Percentiles rank a stretch among this genome's conserved stretches.
These are phyloP conservation scores for Anagyrus pseudococci DNA, from an alignment of 2,888 invertebrate species.

Conservation along the genomic window DNA sequence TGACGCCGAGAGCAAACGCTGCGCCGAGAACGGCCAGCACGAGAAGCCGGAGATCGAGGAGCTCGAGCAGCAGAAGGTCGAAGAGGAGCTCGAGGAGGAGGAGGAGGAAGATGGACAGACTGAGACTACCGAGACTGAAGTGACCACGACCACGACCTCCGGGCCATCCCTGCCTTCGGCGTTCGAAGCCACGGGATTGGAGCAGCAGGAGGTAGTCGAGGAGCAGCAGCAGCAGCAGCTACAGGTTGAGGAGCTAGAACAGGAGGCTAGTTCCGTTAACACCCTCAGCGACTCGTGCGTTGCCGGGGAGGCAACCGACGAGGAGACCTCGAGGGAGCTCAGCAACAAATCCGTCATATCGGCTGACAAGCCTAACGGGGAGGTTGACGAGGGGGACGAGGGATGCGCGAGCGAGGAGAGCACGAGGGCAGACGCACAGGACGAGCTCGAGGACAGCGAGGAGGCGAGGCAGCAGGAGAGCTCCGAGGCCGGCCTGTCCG, in stretches of 20 bases:
- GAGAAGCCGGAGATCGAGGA: not conserved
- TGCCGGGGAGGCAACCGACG: constrained; percentile 16
- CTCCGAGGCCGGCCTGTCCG: constrained; percentile 37
- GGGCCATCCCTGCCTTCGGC: constrained; percentile 32
- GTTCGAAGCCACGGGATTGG: constrained; percentile 1
- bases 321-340: constrained; percentile 24
- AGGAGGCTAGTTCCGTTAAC: constrained; percentile 18
- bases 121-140: constrained; percentile 22
- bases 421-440: constrained; percentile 31
- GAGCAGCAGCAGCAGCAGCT: not conserved
- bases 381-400: constrained; percentile 6
- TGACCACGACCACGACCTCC: constrained; percentile 25
- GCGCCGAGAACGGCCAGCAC: too few species aligned
- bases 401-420: constrained; percentile 21
- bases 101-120: constrained; percentile 27
- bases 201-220: not conserved
- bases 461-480: constrained; percentile 32
- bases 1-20: too few species aligned
- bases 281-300: constrained; percentile 25
- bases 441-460: constrained; percentile 19
- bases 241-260: constrained; percentile 11
- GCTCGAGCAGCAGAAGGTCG: not conserved
- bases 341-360: constrained; percentile 23
- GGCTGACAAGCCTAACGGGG: constrained; percentile 9
- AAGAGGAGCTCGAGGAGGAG: constrained; percentile 13